These are phyloP conservation scores for Drosophila lacteicornis DNA, from an alignment of 1,140 invertebrate genomes.

Conservation along the genomic window DNA sequence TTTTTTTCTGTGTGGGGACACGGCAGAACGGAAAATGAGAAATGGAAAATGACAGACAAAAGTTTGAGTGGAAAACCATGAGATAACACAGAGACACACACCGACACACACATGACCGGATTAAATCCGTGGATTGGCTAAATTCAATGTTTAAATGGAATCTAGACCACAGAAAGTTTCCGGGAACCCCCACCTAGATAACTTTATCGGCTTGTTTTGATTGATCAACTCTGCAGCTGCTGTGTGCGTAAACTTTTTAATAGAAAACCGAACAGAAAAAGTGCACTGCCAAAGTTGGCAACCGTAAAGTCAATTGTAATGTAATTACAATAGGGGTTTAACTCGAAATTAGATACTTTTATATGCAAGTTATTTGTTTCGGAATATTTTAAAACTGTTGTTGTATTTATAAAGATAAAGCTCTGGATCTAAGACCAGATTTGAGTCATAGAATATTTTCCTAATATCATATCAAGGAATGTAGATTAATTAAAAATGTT, in stretches of 20 bases:
- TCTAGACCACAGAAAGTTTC: constrained; percentile 28
- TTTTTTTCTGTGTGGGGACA: constrained; percentile 14
- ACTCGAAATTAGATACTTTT: background rate
- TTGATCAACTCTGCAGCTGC: constrained; percentile 15
- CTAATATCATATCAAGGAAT: too few species aligned
- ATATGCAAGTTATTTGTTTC: background rate
- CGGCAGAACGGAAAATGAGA: constrained; percentile 13
- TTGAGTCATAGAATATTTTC: too few species aligned
- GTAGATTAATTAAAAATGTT: too few species aligned
- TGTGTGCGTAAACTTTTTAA: constrained; percentile 13
- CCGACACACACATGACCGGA: background rate
- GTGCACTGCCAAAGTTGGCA: background rate
- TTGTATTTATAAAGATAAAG: too few species aligned
- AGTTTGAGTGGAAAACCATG: constrained; percentile 29
- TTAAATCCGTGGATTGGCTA: constrained; percentile 35
- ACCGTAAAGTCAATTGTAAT: constrained; percentile 7
- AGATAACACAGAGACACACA: constrained; percentile 8
- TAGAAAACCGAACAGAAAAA: background rate
- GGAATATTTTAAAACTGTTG: too few species aligned
- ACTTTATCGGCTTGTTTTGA: constrained; percentile 32
- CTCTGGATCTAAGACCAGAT: too few species aligned
- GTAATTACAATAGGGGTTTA: constrained; percentile 3
- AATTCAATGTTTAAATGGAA: constrained; percentile 30
- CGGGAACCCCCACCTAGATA: background rate
- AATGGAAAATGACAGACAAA: constrained; percentile 43